Base-by-base conservation (phyloP, 1,140 invertebrate species). In the Steinernema feltiae region DNA sequence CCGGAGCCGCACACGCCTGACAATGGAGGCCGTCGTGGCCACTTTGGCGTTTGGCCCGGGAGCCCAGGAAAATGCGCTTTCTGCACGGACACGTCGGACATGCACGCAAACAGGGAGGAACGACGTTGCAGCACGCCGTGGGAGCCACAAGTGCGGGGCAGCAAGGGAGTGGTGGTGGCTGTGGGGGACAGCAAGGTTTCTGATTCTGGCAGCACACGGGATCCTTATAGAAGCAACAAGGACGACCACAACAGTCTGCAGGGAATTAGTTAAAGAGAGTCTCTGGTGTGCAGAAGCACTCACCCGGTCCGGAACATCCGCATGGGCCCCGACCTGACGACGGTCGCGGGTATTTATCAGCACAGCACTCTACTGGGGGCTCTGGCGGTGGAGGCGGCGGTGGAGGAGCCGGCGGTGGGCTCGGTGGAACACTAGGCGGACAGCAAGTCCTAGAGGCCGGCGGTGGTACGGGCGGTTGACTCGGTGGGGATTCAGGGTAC, bases 71-170 rank as follows among this genome's bases (percentile, higher is more conserved):
- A 31, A 81, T 41, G 29, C 80, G 27, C 31, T 80, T 80, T 2
- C 80, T 48, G 71, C 80, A 81, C 31, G 80, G 80, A 70, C 80
- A 81, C 1, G 76, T 76, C 30, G 80, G 80, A 76, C 80, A 81
- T 31, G 80, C 76, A 32, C 76, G 24, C 21, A 81, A 73, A 32
- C 80, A 81, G 29, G 80, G 80, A 48, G 80, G 80, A 1, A 80
- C 79, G 0, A 48, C 29, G 30, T 78, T 76, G 70, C 41, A 75
- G 63, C 63, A 81, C 32, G 18, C 76, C 70, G n/a, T 41, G 17
- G 21, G 24, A 32, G 46, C 17, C 63, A 32, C 63, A 30, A 74
- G 31, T 17, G 73, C 75, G 12, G 80, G 80, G 73, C 80, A 81
- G 53, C 80, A 81, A 18, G 79, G 79, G 12, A 76, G 71, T 71